Evolutionary conservation across 2,113 vertebrate genomes (phyloP).

Genomic region (Lethenteron camtschaticum): DNA sequence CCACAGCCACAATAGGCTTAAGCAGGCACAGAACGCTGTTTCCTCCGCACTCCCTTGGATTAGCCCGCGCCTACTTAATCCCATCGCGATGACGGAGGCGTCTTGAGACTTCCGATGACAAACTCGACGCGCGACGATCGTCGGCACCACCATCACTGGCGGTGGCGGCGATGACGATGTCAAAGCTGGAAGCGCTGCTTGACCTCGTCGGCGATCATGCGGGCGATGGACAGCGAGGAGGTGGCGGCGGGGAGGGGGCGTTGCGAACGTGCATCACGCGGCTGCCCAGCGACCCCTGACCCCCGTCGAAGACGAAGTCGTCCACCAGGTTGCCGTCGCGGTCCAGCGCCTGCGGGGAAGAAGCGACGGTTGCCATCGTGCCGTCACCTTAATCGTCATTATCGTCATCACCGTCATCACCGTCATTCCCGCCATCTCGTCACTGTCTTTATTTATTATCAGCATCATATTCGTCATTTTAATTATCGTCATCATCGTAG

Average conservation of each 20-base stretch:
- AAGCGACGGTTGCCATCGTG: neutral
- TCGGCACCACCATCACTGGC: too few relatives aligned
- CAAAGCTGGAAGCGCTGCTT: slow-evolving; percentile 40
- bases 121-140: too few relatives aligned
- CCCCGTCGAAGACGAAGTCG: slow-evolving; percentile 82
- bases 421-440: too few relatives aligned
- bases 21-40: too few relatives aligned
- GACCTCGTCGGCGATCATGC: slow-evolving; percentile 50
- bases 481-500: too few relatives aligned
- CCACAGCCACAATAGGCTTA: too few relatives aligned
- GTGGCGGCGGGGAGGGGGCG: slow-evolving; percentile 79
- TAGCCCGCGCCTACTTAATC: too few relatives aligned
- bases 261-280: slow-evolving; percentile 72
- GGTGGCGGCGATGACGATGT: slow-evolving; percentile 5
- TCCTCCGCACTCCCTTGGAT: too few relatives aligned
- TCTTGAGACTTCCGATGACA: too few relatives aligned
- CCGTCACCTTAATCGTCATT: too few relatives aligned
- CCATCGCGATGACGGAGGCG: too few relatives aligned
- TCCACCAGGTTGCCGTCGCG: slow-evolving; percentile 53
- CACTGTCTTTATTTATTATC: neutral
- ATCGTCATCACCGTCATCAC: too few relatives aligned
- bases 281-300: slow-evolving; percentile 36
- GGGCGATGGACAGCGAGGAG: slow-evolving; percentile 72
- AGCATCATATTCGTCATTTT: neutral
- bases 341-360: slow-evolving; percentile 39